These are phyloP conservation scores for Tachina lurida DNA, from an alignment of 2,888 invertebrate genomes.

Conservation along the genomic window DNA sequence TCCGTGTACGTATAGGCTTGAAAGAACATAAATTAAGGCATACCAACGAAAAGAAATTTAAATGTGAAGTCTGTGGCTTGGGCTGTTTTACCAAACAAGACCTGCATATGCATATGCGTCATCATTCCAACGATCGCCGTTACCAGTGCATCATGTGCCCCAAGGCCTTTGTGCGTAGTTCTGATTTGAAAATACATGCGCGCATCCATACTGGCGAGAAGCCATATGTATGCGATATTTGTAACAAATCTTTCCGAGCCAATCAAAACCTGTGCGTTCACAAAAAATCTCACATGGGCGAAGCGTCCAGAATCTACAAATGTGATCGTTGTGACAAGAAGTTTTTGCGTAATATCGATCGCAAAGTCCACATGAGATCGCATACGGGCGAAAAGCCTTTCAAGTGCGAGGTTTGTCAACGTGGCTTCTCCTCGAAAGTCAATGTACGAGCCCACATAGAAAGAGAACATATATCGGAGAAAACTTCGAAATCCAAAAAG, in stretches of 20 bases:
- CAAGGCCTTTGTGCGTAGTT: conserved; percentile 80
- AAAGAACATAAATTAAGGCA: conserved; percentile 79
- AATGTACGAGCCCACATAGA: conserved; percentile 79
- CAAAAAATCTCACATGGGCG: conserved; percentile 78
- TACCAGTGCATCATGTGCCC: conserved; percentile 78
- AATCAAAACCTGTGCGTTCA: conserved; percentile 81
- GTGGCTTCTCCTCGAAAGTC: conserved; percentile 80
- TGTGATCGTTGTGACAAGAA: conserved; percentile 81
- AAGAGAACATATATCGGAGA: conserved; percentile 76
- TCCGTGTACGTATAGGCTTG: conserved; percentile 80
- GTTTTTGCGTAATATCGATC: conserved; percentile 80
- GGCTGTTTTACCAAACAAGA: conserved; percentile 80
- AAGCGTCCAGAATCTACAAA: conserved; percentile 76
- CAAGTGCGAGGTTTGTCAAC: conserved; percentile 77
- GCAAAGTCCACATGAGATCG: conserved; percentile 79
- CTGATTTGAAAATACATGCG: conserved; percentile 79
- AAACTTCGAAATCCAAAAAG: conserved; percentile 58
- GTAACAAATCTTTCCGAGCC: conserved; percentile 79
- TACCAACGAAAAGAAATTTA: conserved; percentile 79
- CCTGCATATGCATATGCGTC: conserved; percentile 78
- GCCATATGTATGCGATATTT: conserved; percentile 79
- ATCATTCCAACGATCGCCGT: conserved; percentile 80
- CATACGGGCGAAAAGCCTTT: conserved; percentile 81
- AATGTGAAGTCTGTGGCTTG: conserved; percentile 78
- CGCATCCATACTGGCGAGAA: conserved; percentile 81